Conservation (phyloP, 2,113 vertebrate genomes). For the Sebastes schlegelii region DNA sequence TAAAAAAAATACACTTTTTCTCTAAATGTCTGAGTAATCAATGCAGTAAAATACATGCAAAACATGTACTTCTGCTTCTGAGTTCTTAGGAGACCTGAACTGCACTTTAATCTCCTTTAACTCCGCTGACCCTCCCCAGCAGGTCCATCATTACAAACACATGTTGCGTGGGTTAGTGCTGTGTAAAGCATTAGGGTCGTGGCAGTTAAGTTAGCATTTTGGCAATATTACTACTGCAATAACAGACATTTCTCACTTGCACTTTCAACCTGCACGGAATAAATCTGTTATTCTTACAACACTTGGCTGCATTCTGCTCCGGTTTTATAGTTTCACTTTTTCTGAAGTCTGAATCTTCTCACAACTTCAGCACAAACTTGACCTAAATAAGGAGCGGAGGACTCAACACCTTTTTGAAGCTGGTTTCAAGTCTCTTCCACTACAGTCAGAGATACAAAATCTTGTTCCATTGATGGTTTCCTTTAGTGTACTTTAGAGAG, state of each 20-base stretch:
- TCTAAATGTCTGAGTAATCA: background rate
- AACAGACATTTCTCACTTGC: background rate
- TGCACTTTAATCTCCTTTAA: slow-evolving; percentile 1
- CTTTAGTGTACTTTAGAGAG: background rate
- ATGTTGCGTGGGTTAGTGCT: background rate
- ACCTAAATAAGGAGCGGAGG: background rate
- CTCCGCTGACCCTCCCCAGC: background rate
- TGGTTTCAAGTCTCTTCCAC: background rate
- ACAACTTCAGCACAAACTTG: slow-evolving; percentile 5
- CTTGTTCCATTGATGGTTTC: background rate
- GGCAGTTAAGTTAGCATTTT: slow-evolving; percentile 2
- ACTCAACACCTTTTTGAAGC: background rate
- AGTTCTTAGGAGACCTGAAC: background rate
- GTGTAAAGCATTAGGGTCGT: background rate
- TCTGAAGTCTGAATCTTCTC: background rate
- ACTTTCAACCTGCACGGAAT: slow-evolving; percentile 6
- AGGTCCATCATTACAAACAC: slow-evolving; percentile 15
- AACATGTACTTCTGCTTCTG: too few relatives aligned
- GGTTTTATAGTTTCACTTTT: background rate
- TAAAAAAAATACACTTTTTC: too few relatives aligned
- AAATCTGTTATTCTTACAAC: slow-evolving; percentile 1
- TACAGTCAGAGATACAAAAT: background rate
- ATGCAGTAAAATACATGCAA: background rate
- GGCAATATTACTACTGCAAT: background rate
- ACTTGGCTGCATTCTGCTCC: background rate